A percentile compares a stretch with the other conserved stretches of the same genome.
These are phyloP conservation scores for Fregetta grallaria DNA, from an alignment of 2,113 vertebrate genomes.

Conservation along the genomic window DNA sequence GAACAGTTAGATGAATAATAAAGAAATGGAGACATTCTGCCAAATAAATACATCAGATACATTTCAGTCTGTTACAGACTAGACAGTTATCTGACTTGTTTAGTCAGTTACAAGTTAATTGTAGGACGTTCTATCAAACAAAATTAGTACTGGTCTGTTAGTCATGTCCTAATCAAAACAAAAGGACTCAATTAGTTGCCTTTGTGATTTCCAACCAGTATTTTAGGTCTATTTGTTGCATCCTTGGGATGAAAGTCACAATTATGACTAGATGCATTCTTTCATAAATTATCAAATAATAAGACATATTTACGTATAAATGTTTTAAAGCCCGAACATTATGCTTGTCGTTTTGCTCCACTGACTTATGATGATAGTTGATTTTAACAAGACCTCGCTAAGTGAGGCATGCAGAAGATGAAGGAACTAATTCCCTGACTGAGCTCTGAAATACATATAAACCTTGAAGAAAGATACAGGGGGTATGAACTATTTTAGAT, in stretches of 20 bases:
- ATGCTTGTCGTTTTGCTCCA: neutral
- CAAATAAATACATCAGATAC: neutral
- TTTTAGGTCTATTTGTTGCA: neutral
- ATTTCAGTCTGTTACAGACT: neutral
- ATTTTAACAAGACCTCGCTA: neutral
- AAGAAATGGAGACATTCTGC: neutral
- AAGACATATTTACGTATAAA: neutral
- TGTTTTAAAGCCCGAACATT: neutral
- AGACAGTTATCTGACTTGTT: neutral
- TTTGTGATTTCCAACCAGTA: neutral
- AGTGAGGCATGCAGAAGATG: neutral
- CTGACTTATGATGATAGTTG: neutral
- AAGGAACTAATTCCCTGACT: neutral
- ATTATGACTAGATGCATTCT: neutral
- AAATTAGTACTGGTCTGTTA: slow-evolving; percentile 22
- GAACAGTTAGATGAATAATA: neutral
- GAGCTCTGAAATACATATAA: neutral
- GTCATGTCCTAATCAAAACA: neutral
- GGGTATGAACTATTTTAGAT: neutral
- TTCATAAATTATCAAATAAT: neutral
- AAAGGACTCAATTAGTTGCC: neutral
- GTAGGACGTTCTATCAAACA: neutral
- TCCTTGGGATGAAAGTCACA: neutral
- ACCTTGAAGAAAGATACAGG: neutral
- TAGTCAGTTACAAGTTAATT: slow-evolving; percentile 29